Evolutionary conservation across 2,113 vertebrate genomes (phyloP), one percentile per base, ranked within the genome.

Genomic region (Campylomormyrus tamandua): DNA sequence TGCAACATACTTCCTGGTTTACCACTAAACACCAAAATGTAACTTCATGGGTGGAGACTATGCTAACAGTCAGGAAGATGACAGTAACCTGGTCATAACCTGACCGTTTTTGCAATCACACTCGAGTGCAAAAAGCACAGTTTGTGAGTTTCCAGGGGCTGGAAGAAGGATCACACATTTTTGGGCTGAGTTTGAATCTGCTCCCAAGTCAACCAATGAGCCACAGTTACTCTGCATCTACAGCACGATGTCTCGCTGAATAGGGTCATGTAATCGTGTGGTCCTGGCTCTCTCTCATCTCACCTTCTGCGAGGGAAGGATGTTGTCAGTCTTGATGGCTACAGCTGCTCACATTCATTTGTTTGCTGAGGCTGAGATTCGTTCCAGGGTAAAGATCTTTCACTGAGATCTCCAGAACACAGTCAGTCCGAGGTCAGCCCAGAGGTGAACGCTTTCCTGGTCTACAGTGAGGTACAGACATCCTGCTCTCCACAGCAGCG

Each of bases 401-500:
- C 87, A 39, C 56, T 35, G 17, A 49, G n/a, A 27, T 87, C 21
- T 62, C 83, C 48, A 88, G 83, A 49, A 58, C 19, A 53, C 8
- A 7, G 39, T 31, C 48, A 46, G 92, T 91, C 91, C 91, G 58
- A 91, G 92, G 93, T 90, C 90, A 91, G 91, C 93, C 89, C 66
- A 21, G 89, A 93, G 92, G 93, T 91, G 93, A 3, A 8, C 24
- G 74, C 93, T 94, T 94, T 92, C 91, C 91, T 90, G 77, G 8
- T 53, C 89, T 92, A 92, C 92, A 91, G 89, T 2, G 88, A 87
- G 92, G 92, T 2, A 84, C 89, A 93, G 93, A 94, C 94, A 95
- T 96, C 93, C 95, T 94, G 92, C 93, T 90, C 93, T 95, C 93
- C 93, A 93, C 91, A 89, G 91, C 91, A 92, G 92, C 93, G 39